Evolutionary conservation across 2,888 invertebrate genomes (phyloP).

Genomic region (Sturmia bella): DNA sequence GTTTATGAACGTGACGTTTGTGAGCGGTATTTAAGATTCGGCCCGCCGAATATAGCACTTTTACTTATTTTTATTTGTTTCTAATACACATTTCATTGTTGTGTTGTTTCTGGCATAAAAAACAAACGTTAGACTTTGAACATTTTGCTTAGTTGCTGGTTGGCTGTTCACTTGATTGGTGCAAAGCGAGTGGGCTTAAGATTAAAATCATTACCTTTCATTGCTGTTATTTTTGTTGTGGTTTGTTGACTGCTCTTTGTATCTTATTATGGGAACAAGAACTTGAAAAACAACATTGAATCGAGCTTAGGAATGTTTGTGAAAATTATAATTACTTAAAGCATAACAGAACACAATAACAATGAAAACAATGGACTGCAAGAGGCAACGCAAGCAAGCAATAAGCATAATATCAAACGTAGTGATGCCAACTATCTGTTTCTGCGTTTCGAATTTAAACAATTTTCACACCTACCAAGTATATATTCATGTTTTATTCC

Average conservation of each 20-base stretch:
- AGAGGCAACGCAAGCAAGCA: constrained; percentile 27
- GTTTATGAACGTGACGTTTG: no score
- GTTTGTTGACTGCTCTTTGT: constrained; percentile 38
- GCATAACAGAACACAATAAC: constrained; percentile 34
- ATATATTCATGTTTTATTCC: no score
- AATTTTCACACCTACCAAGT: no score
- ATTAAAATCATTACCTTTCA: constrained; percentile 64
- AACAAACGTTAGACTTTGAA: constrained; percentile 66
- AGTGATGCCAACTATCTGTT: constrained; percentile 10
- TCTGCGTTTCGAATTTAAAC: not conserved
- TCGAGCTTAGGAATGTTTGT: constrained; percentile 67
- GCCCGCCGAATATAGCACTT: no score
- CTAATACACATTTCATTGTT: constrained; percentile 27
- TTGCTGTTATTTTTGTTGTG: constrained; percentile 25
- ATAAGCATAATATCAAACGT: not conserved
- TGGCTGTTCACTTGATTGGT: constrained; percentile 28
- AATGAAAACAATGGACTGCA: constrained; percentile 20
- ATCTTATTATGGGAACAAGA: constrained; percentile 68
- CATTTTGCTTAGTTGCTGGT: constrained; percentile 46
- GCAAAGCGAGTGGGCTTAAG: constrained; percentile 66
- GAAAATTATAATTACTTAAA: constrained; percentile 63
- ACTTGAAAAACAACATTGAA: constrained; percentile 67
- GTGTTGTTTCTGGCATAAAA: constrained; percentile 47
- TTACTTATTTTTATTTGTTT: not conserved
- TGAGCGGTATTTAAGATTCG: no score